phyloP scores from a whole-genome alignment of 37 sponge, comb jelly and placozoan species.

The Geodia barretti region DNA sequence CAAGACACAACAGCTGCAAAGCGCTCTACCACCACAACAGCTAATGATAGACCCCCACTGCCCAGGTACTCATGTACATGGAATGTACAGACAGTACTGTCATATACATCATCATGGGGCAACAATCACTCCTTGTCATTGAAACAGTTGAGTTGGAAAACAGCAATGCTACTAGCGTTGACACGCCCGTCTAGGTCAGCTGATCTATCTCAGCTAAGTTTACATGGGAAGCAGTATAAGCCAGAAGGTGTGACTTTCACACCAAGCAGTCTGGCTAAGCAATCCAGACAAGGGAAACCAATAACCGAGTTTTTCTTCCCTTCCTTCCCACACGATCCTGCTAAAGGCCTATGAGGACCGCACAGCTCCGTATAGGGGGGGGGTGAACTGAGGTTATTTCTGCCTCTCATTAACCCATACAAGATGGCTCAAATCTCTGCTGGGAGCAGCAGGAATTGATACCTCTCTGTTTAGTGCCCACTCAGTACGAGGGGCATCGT shows the following conservation, averaged over 20 bases:
- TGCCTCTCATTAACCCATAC: no score
- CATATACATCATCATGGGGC: neutral
- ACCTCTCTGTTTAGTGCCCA: no score
- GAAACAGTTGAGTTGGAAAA: neutral
- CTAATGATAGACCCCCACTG: no score
- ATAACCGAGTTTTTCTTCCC: slow-evolving; percentile 34
- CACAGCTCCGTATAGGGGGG: no score
- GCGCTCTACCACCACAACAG: no score
- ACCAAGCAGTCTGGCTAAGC: slow-evolving; percentile 34
- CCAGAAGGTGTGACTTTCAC: slow-evolving; percentile 44
- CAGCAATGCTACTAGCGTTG: slow-evolving; percentile 21
- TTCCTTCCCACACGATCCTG: neutral
- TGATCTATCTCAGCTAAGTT: slow-evolving; percentile 24
- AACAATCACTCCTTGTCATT: slow-evolving; percentile 28
- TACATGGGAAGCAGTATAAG: neutral
- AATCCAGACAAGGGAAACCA: slow-evolving; percentile 13
- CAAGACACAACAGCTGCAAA: no score
- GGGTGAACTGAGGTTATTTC: no score
- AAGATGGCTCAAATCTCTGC: no score
- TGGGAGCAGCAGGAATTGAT: no score
- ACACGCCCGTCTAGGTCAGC: slow-evolving; percentile 44
- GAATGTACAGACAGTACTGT: no score
- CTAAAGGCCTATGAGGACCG: slow-evolving; percentile 8
- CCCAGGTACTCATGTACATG: no score
- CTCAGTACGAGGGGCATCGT: no score